A percentile compares a stretch with the other conserved stretches of the same genome.
phyloP scores from a whole-genome alignment of 2,113 vertebrate species.

The Ploceus nigricollis region DNA sequence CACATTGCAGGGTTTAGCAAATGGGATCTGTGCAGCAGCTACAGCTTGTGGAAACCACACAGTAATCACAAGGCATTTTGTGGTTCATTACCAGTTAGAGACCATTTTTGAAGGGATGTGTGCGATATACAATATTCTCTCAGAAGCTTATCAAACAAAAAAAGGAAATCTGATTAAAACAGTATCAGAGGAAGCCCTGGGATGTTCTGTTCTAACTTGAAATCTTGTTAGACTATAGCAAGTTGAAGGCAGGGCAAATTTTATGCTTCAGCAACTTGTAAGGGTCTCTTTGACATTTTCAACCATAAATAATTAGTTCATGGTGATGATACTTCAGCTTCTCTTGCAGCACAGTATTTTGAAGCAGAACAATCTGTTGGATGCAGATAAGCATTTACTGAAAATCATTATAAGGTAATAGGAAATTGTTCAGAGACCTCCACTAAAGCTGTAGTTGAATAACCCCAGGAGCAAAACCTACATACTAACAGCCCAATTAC shows the following conservation, averaged over 20 bases:
- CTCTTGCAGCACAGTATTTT: neutral
- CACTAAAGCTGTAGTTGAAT: neutral
- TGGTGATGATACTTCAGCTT: neutral
- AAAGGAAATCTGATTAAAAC: constrained; percentile 3
- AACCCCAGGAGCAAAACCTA: neutral
- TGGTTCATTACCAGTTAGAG: neutral
- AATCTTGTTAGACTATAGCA: constrained; percentile 5
- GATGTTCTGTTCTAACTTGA: neutral
- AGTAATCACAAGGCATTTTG: neutral
- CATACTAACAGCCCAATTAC: neutral
- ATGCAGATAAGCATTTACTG: constrained; percentile 51
- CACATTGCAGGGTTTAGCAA: neutral
- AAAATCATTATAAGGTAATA: constrained; percentile 25
- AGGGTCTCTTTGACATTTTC: constrained; percentile 17
- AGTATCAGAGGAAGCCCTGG: neutral
- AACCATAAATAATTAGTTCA: constrained; percentile 35
- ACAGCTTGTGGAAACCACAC: neutral
- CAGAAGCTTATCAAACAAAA: neutral
- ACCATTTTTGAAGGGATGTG: neutral
- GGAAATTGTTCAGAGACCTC: constrained; percentile 22
- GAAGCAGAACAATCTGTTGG: constrained; percentile 45
- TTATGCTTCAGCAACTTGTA: constrained; percentile 38
- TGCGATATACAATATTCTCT: neutral
- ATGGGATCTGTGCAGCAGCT: neutral
- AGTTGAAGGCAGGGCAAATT: constrained; percentile 25